These are phyloP conservation scores for Nematostella vectensis DNA, from an alignment of 92 coral and sea anemone genomes.

Conservation along the genomic window DNA sequence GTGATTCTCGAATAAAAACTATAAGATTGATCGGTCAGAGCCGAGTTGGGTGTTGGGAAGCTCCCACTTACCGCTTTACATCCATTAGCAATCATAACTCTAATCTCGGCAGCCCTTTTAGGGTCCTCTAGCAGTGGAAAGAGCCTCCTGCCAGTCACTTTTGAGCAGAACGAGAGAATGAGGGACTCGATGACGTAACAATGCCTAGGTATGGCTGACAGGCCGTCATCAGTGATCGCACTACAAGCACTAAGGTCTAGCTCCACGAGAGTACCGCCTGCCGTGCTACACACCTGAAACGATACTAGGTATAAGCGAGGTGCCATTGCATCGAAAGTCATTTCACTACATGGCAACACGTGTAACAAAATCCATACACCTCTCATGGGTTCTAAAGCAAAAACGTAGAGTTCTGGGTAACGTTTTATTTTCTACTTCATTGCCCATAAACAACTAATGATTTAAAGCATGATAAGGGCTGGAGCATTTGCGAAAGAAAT, in stretches of 20 bases:
- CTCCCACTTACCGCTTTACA: conserved; percentile 62
- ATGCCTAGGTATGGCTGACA: conserved; percentile 54
- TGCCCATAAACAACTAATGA: too few species aligned
- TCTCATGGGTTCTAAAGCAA: not conserved
- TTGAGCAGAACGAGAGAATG: conserved; percentile 58
- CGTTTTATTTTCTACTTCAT: too few species aligned
- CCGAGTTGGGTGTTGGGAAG: too few species aligned
- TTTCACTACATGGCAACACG: not conserved
- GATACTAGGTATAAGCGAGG: too few species aligned
- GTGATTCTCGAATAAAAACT: too few species aligned
- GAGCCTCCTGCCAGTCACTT: conserved; percentile 52
- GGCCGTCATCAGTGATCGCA: conserved; percentile 57
- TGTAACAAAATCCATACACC: not conserved
- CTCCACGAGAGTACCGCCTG: conserved; percentile 44
- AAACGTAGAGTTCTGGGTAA: too few species aligned
- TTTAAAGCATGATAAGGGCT: too few species aligned
- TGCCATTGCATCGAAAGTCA: not conserved
- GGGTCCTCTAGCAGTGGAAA: conserved; percentile 44
- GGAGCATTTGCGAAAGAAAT: too few species aligned
- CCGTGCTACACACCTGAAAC: conserved; percentile 45
- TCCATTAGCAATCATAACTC: conserved; percentile 51
- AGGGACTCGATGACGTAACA: conserved; percentile 54
- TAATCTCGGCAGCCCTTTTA: conserved; percentile 49
- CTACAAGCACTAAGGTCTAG: conserved; percentile 66
- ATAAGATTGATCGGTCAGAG: too few species aligned